Conservation (phyloP, 2,797 vertebrate genomes). For the Cuculus canorus region DNA sequence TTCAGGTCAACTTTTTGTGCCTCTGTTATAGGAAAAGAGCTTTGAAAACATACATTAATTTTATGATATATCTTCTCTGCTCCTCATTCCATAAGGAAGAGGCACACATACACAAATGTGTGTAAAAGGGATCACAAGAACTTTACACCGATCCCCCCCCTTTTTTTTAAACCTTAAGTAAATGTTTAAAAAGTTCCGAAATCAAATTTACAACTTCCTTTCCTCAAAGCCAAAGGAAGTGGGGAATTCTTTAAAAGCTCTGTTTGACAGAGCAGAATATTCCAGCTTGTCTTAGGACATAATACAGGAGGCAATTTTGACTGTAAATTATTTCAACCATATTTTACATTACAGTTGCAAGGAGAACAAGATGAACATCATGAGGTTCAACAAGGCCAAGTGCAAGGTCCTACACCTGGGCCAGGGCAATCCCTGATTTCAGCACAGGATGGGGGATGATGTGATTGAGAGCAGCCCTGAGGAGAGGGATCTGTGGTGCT, state of each 20-base stretch:
- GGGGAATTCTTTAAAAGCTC: conserved; percentile 37
- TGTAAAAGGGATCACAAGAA: neutral
- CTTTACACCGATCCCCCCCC: neutral
- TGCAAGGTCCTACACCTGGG: too few species aligned
- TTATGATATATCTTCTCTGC: neutral
- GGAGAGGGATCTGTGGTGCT: too few species aligned
- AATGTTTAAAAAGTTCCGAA: conserved; percentile 39
- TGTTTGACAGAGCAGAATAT: neutral
- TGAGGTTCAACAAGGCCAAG: too few species aligned
- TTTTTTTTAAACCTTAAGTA: neutral
- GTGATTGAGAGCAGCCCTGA: too few species aligned
- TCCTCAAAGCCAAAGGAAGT: conserved; percentile 38
- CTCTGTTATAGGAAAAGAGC: neutral
- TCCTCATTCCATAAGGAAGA: neutral
- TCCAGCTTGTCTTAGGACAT: neutral
- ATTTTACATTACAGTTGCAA: neutral
- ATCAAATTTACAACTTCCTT: conserved; percentile 63
- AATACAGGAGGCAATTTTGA: neutral
- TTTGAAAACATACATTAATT: neutral
- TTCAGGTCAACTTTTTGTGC: neutral
- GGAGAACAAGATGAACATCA: too few species aligned
- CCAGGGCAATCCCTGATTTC: too few species aligned
- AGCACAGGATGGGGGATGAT: too few species aligned
- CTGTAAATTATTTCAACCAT: neutral
- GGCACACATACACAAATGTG: neutral